phyloP scores from a whole-genome alignment of 1,140 invertebrate species.

The Leptopilina clavipes region DNA sequence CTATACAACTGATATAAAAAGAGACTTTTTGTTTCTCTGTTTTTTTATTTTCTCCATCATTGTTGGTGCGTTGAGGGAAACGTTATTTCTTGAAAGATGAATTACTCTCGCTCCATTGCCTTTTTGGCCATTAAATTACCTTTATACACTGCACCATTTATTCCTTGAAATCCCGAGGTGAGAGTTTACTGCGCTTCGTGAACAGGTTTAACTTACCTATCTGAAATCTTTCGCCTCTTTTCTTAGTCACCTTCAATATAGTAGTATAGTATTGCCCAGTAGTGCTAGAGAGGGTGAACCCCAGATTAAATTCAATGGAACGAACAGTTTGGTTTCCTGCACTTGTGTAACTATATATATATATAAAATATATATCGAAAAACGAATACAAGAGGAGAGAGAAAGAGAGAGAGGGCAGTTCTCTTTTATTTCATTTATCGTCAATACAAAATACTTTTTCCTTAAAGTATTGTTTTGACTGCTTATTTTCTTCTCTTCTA shows the following conservation, averaged over 20 bases:
- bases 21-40: constrained; percentile 17
- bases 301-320: background rate
- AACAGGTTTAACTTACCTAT: constrained; percentile 37
- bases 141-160: constrained; percentile 59
- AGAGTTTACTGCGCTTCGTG: constrained; percentile 42
- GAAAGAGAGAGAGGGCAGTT: background rate
- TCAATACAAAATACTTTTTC: background rate
- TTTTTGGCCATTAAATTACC: constrained; percentile 60
- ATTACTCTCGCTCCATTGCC: constrained; percentile 55
- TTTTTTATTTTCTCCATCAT: constrained; percentile 30
- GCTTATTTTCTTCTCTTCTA: background rate
- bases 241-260: background rate
- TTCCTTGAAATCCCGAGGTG: constrained; percentile 50
- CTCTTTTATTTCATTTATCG: constrained; percentile 8
- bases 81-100: constrained; percentile 53
- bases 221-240: background rate
- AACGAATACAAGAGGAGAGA: background rate
- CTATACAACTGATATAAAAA: background rate
- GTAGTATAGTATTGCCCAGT: background rate
- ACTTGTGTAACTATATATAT: background rate
- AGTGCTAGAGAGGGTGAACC: background rate
- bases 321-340: background rate
- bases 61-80: constrained; percentile 39
- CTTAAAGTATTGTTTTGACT: constrained; percentile 8
- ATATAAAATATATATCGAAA: too few species aligned